phyloP scores from a whole-genome alignment of 2,113 vertebrate species.

The Crotalus helleri region DNA sequence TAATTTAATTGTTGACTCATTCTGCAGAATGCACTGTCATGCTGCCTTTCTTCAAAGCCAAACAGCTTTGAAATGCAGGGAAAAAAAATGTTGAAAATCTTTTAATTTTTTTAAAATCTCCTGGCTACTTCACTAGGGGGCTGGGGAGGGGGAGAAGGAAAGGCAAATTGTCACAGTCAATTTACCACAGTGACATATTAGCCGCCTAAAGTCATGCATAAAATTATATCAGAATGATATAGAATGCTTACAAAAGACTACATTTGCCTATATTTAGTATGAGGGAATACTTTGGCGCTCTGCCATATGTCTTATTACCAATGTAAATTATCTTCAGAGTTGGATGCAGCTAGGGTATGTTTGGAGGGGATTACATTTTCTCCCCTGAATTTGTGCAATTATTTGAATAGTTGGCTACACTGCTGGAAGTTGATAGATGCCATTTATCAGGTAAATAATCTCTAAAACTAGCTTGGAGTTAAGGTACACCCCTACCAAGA shows the following conservation, averaged over 20 bases:
- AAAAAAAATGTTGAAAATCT: not conserved
- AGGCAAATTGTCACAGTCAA: conserved; percentile 20
- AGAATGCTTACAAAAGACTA: conserved; percentile 23
- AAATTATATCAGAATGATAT: conserved; percentile 2
- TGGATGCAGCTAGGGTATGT: conserved; percentile 23
- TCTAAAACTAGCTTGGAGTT: conserved; percentile 36
- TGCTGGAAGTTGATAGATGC: conserved; percentile 28
- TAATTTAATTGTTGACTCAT: not conserved
- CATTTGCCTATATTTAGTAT: conserved; percentile 28
- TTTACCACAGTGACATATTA: conserved; percentile 34
- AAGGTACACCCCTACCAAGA: conserved; percentile 34
- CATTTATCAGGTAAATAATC: conserved; percentile 58
- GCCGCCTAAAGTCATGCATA: not conserved
- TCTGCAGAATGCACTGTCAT: not conserved
- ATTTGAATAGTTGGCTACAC: conserved; percentile 43
- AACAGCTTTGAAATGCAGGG: not conserved
- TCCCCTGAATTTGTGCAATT: conserved; percentile 43
- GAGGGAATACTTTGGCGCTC: conserved; percentile 30
- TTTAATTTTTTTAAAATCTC: not conserved
- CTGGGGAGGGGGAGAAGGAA: not conserved
- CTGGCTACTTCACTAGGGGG: not conserved
- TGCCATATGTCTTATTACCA: conserved; percentile 41
- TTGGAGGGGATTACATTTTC: conserved; percentile 36
- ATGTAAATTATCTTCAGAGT: conserved; percentile 46
- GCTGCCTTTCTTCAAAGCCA: not conserved